Conservation (phyloP, 1,140 invertebrate genomes). For the Chionoecetes opilio region DNA sequence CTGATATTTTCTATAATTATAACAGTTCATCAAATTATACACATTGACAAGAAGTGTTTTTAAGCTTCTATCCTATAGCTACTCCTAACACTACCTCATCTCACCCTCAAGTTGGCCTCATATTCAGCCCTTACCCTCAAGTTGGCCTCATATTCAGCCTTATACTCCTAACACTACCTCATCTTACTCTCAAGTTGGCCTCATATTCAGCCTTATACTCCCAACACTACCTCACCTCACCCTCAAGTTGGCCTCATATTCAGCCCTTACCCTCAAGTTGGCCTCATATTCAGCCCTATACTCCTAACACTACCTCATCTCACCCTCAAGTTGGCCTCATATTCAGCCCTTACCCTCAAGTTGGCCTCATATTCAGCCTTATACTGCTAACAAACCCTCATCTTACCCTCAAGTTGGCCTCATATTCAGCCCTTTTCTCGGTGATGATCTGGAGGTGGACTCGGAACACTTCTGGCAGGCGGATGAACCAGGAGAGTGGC, state of each 20-base stretch:
- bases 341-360: slow-evolving; percentile 91
- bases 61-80: too few species aligned
- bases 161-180: background rate
- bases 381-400: too few species aligned
- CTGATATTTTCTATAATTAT: too few species aligned
- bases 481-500: slow-evolving; percentile 93
- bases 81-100: background rate
- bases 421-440: slow-evolving; percentile 93
- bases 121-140: background rate
- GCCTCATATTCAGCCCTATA: background rate
- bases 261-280: background rate
- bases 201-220: too few species aligned
- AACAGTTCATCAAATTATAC: too few species aligned
- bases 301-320: background rate
- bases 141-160: background rate
- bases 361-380: slow-evolving; percentile 95
- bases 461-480: slow-evolving; percentile 91
- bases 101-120: slow-evolving; percentile 34
- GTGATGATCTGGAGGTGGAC: slow-evolving; percentile 91
- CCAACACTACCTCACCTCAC: slow-evolving; percentile 82
- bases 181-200: slow-evolving; percentile 87
- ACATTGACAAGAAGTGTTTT: too few species aligned
- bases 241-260: slow-evolving; percentile 17
- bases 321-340: slow-evolving; percentile 90
- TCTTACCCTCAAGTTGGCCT: slow-evolving; percentile 89